These are phyloP conservation scores for Bimastos eiseni DNA, from an alignment of 2,888 invertebrate genomes.

Conservation along the genomic window DNA sequence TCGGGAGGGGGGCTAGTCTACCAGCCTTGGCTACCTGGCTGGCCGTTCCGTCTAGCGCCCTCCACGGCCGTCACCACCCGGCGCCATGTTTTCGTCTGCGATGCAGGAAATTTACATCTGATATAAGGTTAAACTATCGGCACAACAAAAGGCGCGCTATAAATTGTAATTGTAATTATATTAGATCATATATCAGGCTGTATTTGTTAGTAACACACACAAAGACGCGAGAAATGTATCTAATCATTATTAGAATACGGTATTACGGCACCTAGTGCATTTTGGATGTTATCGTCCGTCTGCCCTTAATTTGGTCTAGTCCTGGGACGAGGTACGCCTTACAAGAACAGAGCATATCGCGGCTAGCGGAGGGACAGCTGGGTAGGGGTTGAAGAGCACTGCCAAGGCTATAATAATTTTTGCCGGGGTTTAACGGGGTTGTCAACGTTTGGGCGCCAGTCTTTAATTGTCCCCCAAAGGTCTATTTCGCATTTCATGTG, in stretches of 20 bases:
- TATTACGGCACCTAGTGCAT: neutral
- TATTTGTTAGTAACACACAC: neutral
- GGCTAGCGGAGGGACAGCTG: neutral
- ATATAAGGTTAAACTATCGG: neutral
- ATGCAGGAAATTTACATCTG: neutral
- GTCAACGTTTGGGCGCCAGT: neutral
- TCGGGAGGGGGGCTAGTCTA: neutral
- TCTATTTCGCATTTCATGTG: neutral
- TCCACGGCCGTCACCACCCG: neutral
- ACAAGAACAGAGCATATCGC: neutral
- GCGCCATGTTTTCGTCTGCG: constrained; percentile 14
- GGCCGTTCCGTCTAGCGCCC: neutral
- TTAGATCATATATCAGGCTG: neutral
- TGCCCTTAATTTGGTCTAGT: neutral
- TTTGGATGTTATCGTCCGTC: neutral
- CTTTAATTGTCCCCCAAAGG: neutral
- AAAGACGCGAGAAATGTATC: no score
- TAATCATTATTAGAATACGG: no score
- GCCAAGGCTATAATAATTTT: neutral
- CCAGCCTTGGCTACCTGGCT: constrained; percentile 7
- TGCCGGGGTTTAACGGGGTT: neutral
- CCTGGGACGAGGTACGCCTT: neutral
- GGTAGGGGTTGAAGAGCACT: neutral
- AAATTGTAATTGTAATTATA: neutral
- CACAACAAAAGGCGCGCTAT: neutral